phyloP scores from a whole-genome alignment of 2,888 invertebrate species.

The Perizoma affinitatum region DNA sequence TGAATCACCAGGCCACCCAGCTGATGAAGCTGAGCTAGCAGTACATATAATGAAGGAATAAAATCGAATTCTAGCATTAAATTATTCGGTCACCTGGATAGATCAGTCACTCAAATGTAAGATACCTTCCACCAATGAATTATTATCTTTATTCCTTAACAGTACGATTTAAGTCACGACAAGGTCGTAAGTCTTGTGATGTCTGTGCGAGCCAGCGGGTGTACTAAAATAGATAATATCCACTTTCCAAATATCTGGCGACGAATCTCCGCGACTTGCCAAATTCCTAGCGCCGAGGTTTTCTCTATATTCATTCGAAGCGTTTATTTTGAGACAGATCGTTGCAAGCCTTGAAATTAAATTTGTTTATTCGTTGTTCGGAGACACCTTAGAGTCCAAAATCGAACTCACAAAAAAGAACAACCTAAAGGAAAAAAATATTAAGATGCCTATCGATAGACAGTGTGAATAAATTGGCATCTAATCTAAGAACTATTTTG shows the following conservation, averaged over 20 bases:
- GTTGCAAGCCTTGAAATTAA: slow-evolving; percentile 2
- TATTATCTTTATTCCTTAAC: not conserved
- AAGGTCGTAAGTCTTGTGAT: slow-evolving; percentile 17
- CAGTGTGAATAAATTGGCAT: no score
- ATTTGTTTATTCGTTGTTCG: slow-evolving; percentile 1
- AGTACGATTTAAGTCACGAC: slow-evolving; percentile 7
- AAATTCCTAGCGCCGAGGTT: slow-evolving; percentile 49
- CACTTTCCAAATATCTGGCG: slow-evolving; percentile 57
- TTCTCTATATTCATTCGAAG: slow-evolving; percentile 42
- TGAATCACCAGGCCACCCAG: no score
- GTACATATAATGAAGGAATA: not conserved
- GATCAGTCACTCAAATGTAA: slow-evolving; percentile 6
- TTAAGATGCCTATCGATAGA: no score
- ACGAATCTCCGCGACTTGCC: slow-evolving; percentile 52
- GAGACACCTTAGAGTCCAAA: no score
- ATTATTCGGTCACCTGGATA: not conserved
- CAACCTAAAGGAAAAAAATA: no score
- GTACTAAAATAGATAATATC: slow-evolving; percentile 44
- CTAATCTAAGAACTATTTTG: no score
- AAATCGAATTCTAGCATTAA: not conserved
- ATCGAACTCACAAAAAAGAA: no score
- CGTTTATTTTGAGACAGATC: slow-evolving; percentile 30
- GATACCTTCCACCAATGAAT: no score
- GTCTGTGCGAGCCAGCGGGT: slow-evolving; percentile 10
- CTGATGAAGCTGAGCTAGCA: no score